Base-by-base conservation (phyloP, 2,888 invertebrate genomes). In the Escarpia spicata region DNA sequence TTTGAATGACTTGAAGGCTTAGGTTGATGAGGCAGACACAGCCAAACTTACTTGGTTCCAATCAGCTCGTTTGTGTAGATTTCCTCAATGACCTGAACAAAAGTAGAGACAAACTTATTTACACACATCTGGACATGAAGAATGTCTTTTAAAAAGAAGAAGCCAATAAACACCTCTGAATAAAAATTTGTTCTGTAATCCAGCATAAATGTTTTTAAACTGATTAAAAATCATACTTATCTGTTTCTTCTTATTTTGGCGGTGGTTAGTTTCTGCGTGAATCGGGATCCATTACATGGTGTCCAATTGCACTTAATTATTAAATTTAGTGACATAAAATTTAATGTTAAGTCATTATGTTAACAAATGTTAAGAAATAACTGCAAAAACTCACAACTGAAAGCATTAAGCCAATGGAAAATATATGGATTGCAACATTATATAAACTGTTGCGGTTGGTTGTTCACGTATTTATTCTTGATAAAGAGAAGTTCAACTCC, bases 31-130 rank as follows among this genome's bases (percentile, higher is more conserved):
- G n/a, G 92, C 93, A 94, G 9, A 19, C 4, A 8, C 19, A 75
- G 75, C 26, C 26, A 15, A 90, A 96, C 97, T 97, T 97, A 98
- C 97, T 98, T 98, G 95, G 98, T 98, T 92, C 98, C 98, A 93
- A 98, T 97, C 95, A 99, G 98, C 97, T 99, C 99, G 95, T 98
- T 97, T 92, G 97, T 97, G 96, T 99, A 99, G 94, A 99, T 98
- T 95, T 98, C 98, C 95, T 99, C 98, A 94, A 99, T 98, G 94
- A 99, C 97, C 95, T 96, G 94, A 26, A 94, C 75, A 75, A 75
- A 75, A 93, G 75, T 52, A 12, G 52, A 52, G 12, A 52, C 52
- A 75, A 19, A 26, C 75, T 26, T 75, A n/a, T 60, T 60, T 75
- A 75, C 75, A 6, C 19, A 26, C 75, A 75, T 75, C 90, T 37